These are phyloP conservation scores for Hirtodrosophila confusa DNA, from an alignment of 2,888 invertebrate genomes.

Conservation along the genomic window DNA sequence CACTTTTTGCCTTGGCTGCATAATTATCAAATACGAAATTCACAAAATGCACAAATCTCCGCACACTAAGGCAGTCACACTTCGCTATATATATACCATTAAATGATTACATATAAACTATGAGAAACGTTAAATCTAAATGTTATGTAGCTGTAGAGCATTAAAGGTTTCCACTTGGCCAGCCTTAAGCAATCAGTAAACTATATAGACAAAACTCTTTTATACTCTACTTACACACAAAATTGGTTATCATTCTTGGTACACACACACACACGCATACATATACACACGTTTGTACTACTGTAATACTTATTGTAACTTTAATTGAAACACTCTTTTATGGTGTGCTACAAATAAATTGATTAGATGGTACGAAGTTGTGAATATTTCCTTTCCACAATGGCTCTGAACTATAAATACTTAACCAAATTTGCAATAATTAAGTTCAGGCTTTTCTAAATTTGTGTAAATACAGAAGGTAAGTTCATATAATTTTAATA, in stretches of 20 bases:
- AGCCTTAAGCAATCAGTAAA: slow-evolving; percentile 38
- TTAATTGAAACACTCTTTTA: slow-evolving; percentile 56
- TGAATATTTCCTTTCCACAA: not conserved
- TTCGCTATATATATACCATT: slow-evolving; percentile 40
- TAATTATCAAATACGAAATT: slow-evolving; percentile 11
- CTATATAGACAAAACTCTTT: slow-evolving; percentile 24
- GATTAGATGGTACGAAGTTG: slow-evolving; percentile 45
- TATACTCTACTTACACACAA: slow-evolving; percentile 19
- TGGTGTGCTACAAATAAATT: slow-evolving; percentile 63
- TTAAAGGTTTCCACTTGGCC: slow-evolving; percentile 50
- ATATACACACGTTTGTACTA: slow-evolving; percentile 59
- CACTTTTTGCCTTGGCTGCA: slow-evolving; percentile 43
- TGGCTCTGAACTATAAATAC: too few relatives aligned
- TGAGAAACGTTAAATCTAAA: slow-evolving; percentile 33
- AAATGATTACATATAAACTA: slow-evolving; percentile 17
- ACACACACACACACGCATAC: slow-evolving; percentile 8
- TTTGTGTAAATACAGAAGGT: too few relatives aligned
- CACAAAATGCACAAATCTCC: slow-evolving; percentile 29
- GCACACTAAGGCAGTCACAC: slow-evolving; percentile 32
- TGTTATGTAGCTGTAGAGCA: slow-evolving; percentile 53
- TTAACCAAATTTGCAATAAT: too few relatives aligned
- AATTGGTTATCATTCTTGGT: slow-evolving; percentile 50
- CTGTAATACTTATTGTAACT: slow-evolving; percentile 65
- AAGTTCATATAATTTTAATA: too few relatives aligned
- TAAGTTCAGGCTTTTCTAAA: too few relatives aligned